Evolutionary conservation across 2,888 invertebrate genomes (phyloP), one percentile per base, ranked within the genome.

Genomic region (Andrena fulva): DNA sequence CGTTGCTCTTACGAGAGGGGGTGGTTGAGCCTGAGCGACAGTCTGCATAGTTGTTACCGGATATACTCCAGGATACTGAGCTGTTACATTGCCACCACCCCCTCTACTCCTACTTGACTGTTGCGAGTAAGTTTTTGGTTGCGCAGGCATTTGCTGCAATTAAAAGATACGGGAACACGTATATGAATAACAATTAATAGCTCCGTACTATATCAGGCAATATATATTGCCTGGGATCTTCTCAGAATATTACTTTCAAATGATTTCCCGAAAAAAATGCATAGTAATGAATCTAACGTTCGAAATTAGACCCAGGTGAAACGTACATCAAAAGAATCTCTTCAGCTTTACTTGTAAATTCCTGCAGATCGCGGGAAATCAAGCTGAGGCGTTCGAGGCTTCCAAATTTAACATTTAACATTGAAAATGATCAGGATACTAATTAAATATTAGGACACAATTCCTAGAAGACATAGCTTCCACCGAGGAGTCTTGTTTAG

Each of bases 1-100:
- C 54, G 95, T 94, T 67, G 95, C 94, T 92, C 95, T 93, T 85
- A 95, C 94, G 85, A 95, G 94, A 87, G 95, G 95, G 87, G 95
- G 95, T 91, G 94, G 95, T 89, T 93, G 94, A 77, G 93, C 92
- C 78, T 93, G 91, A 87, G 90, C 92, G 83, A 92, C 91, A 87
- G 91, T 89, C 89, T 92, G 94, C 90, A 93, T 93, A 8, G 92
- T 92, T 76, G 93, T 93, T 75, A 92, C 91, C 60, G 94, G 93
- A 87, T 93, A 94, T 74, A 92, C 92, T 71, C 91, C 90, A 82
- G 92, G 91, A 86, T 93, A 93, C 85, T 92, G 93, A 60, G 89
- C 80, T 77, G 91, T 77, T 73, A 91, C 87, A 80, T 87, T 90
- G 64, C 91, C 89, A 80, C 91, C 91, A 87, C 90, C 90, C 85